phyloP scores from a whole-genome alignment of 2,888 invertebrate species.

The Eupsilia transversa region DNA sequence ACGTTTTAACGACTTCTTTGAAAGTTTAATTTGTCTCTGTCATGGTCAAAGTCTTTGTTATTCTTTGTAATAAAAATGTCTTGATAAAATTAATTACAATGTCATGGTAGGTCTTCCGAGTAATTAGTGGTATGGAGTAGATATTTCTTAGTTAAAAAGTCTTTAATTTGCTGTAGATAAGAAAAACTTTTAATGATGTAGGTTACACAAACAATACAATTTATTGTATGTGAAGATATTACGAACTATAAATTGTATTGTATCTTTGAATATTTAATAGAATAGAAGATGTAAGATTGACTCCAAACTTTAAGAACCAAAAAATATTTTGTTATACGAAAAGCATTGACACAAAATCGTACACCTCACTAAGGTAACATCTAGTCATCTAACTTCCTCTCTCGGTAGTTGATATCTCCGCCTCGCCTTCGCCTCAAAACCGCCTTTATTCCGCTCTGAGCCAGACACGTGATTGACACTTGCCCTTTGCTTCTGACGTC shows the following conservation, averaged over 20 bases:
- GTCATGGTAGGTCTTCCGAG: background rate
- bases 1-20: constrained; percentile 63
- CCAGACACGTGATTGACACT: constrained; percentile 22
- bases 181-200: background rate
- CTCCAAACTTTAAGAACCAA: background rate
- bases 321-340: background rate
- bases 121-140: constrained; percentile 17
- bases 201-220: background rate
- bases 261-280: background rate
- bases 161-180: background rate
- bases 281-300: background rate
- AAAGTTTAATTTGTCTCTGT: constrained; percentile 72
- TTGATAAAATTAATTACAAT: constrained; percentile 45
- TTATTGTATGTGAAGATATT: background rate
- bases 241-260: background rate
- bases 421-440: constrained; percentile 20
- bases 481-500: constrained; percentile 4
- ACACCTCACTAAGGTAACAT: background rate
- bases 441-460: constrained; percentile 21
- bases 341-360: background rate
- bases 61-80: constrained; percentile 50
- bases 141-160: background rate
- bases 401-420: background rate
- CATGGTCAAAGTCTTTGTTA: constrained; percentile 62
- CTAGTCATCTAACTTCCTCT: background rate